phyloP scores from a whole-genome alignment of 2,888 invertebrate species.

The Platerodrilus igneus region DNA sequence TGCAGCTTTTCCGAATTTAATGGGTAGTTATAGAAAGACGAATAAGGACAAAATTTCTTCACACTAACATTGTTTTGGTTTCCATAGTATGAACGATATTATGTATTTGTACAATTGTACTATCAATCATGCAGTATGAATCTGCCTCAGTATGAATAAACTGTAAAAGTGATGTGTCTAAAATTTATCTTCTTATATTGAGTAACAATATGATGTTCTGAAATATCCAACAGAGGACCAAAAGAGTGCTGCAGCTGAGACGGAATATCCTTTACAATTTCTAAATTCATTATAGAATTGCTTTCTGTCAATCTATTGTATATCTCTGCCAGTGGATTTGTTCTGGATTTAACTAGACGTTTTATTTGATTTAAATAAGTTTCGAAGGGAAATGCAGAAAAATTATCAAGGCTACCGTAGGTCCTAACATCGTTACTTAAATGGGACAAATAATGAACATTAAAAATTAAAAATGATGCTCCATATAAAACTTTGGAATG shows the following conservation, averaged over 20 bases:
- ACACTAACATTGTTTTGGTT: background rate
- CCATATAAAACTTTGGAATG: slow-evolving; percentile 2
- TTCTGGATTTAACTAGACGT: slow-evolving; percentile 2
- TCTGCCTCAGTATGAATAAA: background rate
- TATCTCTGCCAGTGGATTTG: slow-evolving; percentile 4
- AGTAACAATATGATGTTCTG: background rate
- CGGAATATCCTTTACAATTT: background rate
- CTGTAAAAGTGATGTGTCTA: background rate
- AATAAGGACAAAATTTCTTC: background rate
- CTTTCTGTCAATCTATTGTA: background rate
- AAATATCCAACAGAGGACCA: background rate
- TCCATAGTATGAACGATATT: background rate
- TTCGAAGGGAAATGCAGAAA: slow-evolving; percentile 7
- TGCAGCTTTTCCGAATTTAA: background rate
- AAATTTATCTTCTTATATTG: slow-evolving; percentile 1
- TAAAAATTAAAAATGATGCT: slow-evolving; percentile 3
- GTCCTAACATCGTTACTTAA: background rate
- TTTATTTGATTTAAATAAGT: slow-evolving; percentile 2
- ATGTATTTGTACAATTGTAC: slow-evolving; percentile 1
- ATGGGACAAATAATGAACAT: slow-evolving; percentile 7
- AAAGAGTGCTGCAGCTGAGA: background rate
- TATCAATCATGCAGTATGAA: slow-evolving; percentile 1
- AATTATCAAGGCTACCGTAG: slow-evolving; percentile 4
- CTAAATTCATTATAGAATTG: background rate
- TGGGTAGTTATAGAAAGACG: background rate